Evolutionary conservation across 2,888 invertebrate genomes (phyloP), one percentile per base, ranked within the genome.

Genomic region (Myopa tessellatipennis): DNA sequence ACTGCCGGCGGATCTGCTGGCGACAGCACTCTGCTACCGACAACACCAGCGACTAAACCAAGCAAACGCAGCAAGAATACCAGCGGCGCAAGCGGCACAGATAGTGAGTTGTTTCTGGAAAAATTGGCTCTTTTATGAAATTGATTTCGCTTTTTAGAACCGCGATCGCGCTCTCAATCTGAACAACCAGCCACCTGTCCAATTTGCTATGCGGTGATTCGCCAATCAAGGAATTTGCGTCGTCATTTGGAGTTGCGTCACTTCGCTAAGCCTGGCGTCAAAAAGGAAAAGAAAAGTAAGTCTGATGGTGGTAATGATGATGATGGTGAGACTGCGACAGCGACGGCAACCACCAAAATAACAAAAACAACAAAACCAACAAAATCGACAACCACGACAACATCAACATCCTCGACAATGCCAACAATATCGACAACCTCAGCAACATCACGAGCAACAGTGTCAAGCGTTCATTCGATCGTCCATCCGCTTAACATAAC

Each of bases 181-280:
- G 92, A 92, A 84, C 92, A 92, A 87, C 92, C 92, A 55, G 92
- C 92, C 36, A 90, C 91, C 69, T 92, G 92, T 87, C 92, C 92
- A 40, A 89, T 92, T 50, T 92, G 92, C 81, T 91, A 91, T 80
- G 91, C 92, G 73, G 91, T 91, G 71, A 89, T 92, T 55, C 89
- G 92, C 79, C 92, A 92, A 85, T 92, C 92, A 6, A 89, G 92
- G 77, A 92, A 92, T 84, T 85, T 92, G 77, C 89, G 92, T 45
- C 90, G 92, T 81, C 92, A 92, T 84, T 87, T 92, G 77, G 91
- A 90, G 83, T 83, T 90, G 74, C 84, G 90, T 82, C 90, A 90
- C 85, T 90, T 90, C 79, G 89, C 89, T 77, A 89, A 90, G 82
- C 90, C 89, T 16, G 89, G 89, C 77, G 85, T 88, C 38, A 89